These are phyloP conservation scores for Frankliniella fusca DNA, from an alignment of 2,888 invertebrate genomes.

Conservation along the genomic window DNA sequence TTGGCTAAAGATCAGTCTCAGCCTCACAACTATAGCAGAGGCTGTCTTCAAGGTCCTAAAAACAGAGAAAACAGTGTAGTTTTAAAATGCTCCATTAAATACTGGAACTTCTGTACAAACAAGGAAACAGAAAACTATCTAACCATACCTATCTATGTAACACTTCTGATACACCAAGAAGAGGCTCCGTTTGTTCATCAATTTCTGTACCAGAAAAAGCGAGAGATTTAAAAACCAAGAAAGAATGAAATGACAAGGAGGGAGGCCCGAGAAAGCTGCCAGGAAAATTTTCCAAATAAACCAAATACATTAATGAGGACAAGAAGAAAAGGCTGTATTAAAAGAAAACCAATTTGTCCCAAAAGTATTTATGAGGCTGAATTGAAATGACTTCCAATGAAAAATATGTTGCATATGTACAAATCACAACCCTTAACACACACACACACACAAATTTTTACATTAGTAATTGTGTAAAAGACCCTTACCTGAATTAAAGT, in stretches of 20 bases:
- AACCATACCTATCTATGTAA: neutral
- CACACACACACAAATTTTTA: neutral
- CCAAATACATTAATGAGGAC: neutral
- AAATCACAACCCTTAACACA: too few relatives aligned
- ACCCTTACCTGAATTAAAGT: neutral
- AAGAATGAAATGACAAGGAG: neutral
- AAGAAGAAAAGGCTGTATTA: neutral
- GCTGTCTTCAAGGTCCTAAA: neutral
- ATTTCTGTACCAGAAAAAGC: neutral
- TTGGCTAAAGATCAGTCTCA: neutral
- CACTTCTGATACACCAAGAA: slow-evolving; percentile 8
- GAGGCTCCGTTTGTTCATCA: slow-evolving; percentile 9
- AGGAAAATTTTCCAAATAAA: neutral
- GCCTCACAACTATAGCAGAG: neutral
- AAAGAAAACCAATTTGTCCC: too few relatives aligned
- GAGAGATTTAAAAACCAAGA: neutral
- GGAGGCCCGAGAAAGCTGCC: neutral
- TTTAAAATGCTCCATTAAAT: too few relatives aligned
- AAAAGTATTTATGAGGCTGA: too few relatives aligned
- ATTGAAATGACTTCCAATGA: too few relatives aligned
- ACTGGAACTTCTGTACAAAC: too few relatives aligned
- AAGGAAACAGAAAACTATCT: neutral
- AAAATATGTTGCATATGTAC: too few relatives aligned
- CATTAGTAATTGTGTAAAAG: neutral
- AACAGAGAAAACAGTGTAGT: neutral